Percentiles rank a stretch among this genome's conserved stretches.
phyloP scores from a whole-genome alignment of 2,113 vertebrate genomes.

The Gorsachius goisagi region DNA sequence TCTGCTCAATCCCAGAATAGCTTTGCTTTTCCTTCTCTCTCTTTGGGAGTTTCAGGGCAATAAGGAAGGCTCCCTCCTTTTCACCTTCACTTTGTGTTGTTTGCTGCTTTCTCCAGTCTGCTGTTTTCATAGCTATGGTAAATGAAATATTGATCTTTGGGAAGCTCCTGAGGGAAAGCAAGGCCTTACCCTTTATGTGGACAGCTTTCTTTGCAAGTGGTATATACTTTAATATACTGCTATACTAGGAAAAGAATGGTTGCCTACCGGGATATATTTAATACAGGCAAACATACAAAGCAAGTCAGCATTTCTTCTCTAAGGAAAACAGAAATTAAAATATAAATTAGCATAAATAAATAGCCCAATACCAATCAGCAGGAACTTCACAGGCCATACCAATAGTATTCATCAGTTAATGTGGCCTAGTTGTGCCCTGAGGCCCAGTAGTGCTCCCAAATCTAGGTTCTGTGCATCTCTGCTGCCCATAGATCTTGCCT shows the following conservation, averaged over 20 bases:
- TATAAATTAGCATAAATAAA: background rate
- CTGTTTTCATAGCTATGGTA: background rate
- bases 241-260: background rate
- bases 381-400: background rate
- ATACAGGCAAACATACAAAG: background rate
- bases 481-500: background rate
- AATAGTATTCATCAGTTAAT: background rate
- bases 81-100: background rate
- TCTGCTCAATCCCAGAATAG: background rate
- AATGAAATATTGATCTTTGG: background rate
- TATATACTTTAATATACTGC: background rate
- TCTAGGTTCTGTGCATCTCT: background rate
- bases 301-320: background rate
- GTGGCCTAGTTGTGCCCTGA: background rate
- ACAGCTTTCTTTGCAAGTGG: background rate
- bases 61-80: background rate
- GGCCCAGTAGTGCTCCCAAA: background rate
- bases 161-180: background rate
- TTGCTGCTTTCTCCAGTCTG: background rate
- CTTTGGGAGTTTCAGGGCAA: background rate
- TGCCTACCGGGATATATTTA: background rate
- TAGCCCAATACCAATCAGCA: background rate
- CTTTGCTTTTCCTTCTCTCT: background rate
- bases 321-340: background rate
- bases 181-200: background rate